A percentile compares a stretch with the other conserved stretches of the same genome.
These are phyloP conservation scores for Xenus cinereus DNA, from an alignment of 2,113 vertebrate genomes.

Conservation along the genomic window DNA sequence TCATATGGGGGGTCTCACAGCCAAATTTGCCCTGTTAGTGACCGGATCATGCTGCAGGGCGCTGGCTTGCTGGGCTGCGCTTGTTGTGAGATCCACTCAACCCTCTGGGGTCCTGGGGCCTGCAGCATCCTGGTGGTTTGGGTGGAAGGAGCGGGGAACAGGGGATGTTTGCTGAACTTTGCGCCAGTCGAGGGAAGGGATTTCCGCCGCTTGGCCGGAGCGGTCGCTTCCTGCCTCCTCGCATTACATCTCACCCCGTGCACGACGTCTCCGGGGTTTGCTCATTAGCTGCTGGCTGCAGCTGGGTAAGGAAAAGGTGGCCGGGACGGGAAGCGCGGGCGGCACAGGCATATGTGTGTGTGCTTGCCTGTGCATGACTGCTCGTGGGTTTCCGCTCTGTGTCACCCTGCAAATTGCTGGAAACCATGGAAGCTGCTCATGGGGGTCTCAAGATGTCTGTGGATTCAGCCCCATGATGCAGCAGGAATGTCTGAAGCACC, in stretches of 20 bases:
- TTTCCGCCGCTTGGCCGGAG: slow-evolving; percentile 14
- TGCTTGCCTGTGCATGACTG: not conserved
- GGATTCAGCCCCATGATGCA: not conserved
- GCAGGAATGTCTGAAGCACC: not conserved
- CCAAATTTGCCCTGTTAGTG: not conserved
- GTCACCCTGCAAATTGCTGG: not conserved
- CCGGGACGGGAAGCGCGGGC: not conserved
- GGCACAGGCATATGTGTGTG: not conserved
- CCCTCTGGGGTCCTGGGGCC: not conserved
- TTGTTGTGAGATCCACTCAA: not conserved
- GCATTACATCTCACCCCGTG: not conserved
- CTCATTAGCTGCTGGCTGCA: not conserved
- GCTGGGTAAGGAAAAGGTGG: slow-evolving; percentile 42
- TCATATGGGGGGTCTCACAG: not conserved
- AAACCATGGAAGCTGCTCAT: not conserved
- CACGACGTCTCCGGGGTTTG: not conserved
- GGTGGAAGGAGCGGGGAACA: not conserved
- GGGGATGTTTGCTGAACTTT: slow-evolving; percentile 42
- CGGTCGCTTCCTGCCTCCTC: slow-evolving; percentile 25
- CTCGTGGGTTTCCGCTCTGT: rapidly evolving
- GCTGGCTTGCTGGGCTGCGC: not conserved
- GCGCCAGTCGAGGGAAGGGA: not conserved
- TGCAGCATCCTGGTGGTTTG: not conserved
- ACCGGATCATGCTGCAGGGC: not conserved
- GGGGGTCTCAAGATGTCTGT: not conserved